These are phyloP conservation scores for Australoheros facetus DNA, from an alignment of 2,797 vertebrate species.

Conservation along the genomic window DNA sequence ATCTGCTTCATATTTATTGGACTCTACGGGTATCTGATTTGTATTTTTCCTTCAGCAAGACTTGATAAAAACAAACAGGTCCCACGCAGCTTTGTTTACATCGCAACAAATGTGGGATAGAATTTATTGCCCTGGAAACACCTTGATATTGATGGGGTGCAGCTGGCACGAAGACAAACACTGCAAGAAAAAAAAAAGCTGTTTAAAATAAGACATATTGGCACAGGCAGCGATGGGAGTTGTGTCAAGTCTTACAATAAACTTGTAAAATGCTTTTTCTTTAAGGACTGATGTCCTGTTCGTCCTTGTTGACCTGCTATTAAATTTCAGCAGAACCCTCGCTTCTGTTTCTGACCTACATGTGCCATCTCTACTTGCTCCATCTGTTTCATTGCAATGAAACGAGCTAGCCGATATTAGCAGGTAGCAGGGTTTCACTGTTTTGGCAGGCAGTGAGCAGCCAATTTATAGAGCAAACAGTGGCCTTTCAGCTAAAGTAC, in stretches of 20 bases:
- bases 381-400: constrained; percentile 37
- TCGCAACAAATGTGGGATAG: constrained; percentile 21
- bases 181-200: not conserved
- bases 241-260: constrained; percentile 47
- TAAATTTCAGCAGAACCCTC: constrained; percentile 47
- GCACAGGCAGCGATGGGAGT: constrained; percentile 26
- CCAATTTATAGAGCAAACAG: constrained; percentile 39
- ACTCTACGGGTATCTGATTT: constrained; percentile 7
- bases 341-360: constrained; percentile 42
- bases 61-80: constrained; percentile 25
- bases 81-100: not conserved
- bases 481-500: constrained; percentile 44
- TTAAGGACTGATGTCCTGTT: constrained; percentile 41
- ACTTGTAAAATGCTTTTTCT: constrained; percentile 32
- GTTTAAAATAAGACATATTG: constrained; percentile 40
- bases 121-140: constrained; percentile 30
- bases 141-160: constrained; percentile 28
- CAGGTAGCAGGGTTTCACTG: constrained; percentile 44
- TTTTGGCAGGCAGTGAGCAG: constrained; percentile 41
- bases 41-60: constrained; percentile 17
- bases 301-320: constrained; percentile 47
- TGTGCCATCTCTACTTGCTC: constrained; percentile 7
- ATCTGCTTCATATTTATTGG: constrained; percentile 31
- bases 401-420: constrained; percentile 48
- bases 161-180: constrained; percentile 9